These are phyloP conservation scores for Mormyrus lacerda DNA, from an alignment of 2,113 vertebrate genomes.

Conservation along the genomic window DNA sequence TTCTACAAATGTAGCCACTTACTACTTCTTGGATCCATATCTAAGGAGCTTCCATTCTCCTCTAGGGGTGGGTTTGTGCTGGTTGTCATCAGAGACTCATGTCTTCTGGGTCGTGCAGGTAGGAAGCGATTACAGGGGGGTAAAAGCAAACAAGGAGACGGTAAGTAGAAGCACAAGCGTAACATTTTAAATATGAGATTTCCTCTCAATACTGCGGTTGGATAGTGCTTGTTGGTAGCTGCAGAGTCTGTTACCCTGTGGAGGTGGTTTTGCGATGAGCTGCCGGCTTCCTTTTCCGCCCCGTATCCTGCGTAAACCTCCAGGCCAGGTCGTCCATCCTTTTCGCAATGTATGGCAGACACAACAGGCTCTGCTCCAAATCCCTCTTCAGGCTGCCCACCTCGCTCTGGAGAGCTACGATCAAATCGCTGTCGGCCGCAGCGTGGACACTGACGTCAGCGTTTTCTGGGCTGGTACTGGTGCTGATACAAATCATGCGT, in stretches of 20 bases:
- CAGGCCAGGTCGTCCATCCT: slow-evolving; percentile 49
- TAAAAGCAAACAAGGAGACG: not conserved
- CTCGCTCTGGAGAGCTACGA: slow-evolving; percentile 57
- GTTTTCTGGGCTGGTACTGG: not conserved
- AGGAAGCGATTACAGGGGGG: slow-evolving; percentile 5
- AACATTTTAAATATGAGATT: not conserved
- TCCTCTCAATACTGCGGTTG: not conserved
- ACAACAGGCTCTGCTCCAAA: slow-evolving; percentile 53
- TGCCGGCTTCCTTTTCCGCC: slow-evolving; percentile 26
- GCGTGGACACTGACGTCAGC: not conserved
- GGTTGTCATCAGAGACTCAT: slow-evolving; percentile 13
- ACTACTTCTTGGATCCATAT: slow-evolving; percentile 48
- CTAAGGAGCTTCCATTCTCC: slow-evolving; percentile 61
- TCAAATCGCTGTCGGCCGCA: slow-evolving; percentile 47
- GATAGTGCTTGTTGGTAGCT: not conserved
- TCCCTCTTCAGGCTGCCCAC: slow-evolving; percentile 56
- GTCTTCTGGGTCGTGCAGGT: slow-evolving; percentile 24
- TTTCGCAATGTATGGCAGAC: slow-evolving; percentile 51
- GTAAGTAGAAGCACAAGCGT: not conserved
- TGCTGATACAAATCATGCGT: not conserved
- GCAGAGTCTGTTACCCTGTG: slow-evolving; percentile 38
- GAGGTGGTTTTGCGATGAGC: slow-evolving; percentile 25
- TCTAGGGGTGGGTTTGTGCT: slow-evolving; percentile 30
- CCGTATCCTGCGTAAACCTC: slow-evolving; percentile 40
- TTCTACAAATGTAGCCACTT: not conserved